Conservation (phyloP, 2,888 invertebrate genomes). For the Agrochola litura region DNA sequence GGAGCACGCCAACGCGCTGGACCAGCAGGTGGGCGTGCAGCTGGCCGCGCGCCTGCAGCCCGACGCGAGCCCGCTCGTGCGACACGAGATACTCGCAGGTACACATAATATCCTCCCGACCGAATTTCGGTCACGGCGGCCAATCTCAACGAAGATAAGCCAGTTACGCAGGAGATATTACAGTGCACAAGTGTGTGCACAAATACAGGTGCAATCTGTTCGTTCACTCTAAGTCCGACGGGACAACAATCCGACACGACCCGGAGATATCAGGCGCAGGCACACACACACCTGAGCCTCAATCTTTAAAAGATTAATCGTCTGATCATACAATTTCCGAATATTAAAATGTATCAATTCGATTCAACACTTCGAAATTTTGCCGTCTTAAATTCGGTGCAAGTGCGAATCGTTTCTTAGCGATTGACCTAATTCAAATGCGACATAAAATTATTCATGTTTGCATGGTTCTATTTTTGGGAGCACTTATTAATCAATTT, state of each 20-base stretch:
- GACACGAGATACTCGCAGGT: slow-evolving; percentile 95
- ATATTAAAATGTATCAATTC: no score
- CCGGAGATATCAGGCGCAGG: background rate
- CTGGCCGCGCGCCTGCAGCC: slow-evolving; percentile 93
- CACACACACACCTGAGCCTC: background rate
- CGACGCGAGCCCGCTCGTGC: slow-evolving; percentile 97
- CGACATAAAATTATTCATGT: background rate
- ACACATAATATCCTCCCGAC: slow-evolving; percentile 78
- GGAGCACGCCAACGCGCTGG: slow-evolving; percentile 98
- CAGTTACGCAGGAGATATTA: background rate
- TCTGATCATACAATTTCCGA: background rate
- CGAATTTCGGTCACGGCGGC: background rate
- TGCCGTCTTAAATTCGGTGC: no score
- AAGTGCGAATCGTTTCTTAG: no score
- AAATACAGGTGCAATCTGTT: background rate
- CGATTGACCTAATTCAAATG: background rate
- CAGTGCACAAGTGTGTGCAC: background rate
- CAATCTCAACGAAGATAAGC: background rate
- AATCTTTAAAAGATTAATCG: background rate
- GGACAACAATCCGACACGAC: background rate
- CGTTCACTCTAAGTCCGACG: background rate
- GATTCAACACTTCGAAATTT: no score
- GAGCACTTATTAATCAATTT: background rate
- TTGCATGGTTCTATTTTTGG: background rate
- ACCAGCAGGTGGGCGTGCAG: slow-evolving; percentile 97